A percentile compares a stretch with the other conserved stretches of the same genome.
These are phyloP conservation scores for Phainopepla nitens DNA, from an alignment of 2,113 vertebrate genomes.

Conservation along the genomic window DNA sequence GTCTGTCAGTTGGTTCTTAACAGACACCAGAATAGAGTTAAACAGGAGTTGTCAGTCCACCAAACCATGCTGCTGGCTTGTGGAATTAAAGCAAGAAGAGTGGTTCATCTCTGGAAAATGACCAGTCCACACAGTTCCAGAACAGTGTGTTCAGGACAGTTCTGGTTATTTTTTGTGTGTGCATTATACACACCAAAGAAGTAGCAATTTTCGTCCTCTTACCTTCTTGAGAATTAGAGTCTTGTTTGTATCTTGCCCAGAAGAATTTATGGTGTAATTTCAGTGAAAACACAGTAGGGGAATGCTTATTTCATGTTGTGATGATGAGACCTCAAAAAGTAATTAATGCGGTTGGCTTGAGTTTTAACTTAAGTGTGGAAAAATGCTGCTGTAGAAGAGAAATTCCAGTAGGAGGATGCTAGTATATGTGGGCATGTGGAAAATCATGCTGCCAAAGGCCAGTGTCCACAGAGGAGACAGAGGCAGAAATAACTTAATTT, in stretches of 20 bases:
- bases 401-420: neutral
- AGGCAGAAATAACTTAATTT: neutral
- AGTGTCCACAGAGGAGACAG: neutral
- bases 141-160: neutral
- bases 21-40: neutral
- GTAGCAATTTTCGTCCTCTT: neutral
- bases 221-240: neutral
- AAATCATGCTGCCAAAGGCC: neutral
- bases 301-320: neutral
- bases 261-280: neutral
- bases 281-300: neutral
- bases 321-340: neutral
- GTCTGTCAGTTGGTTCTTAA: neutral
- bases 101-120: neutral
- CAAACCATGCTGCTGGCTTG: fast-evolving
- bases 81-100: neutral
- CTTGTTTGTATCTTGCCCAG: neutral
- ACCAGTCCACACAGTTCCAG: neutral
- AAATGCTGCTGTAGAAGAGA: neutral
- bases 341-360: neutral
- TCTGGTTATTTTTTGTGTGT: neutral
- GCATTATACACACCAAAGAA: neutral
- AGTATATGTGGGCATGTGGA: neutral
- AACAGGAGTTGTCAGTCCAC: neutral
- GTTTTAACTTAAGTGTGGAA: neutral